These are phyloP conservation scores for Aricia agestis DNA, from an alignment of 1,140 invertebrate species.

Conservation along the genomic window DNA sequence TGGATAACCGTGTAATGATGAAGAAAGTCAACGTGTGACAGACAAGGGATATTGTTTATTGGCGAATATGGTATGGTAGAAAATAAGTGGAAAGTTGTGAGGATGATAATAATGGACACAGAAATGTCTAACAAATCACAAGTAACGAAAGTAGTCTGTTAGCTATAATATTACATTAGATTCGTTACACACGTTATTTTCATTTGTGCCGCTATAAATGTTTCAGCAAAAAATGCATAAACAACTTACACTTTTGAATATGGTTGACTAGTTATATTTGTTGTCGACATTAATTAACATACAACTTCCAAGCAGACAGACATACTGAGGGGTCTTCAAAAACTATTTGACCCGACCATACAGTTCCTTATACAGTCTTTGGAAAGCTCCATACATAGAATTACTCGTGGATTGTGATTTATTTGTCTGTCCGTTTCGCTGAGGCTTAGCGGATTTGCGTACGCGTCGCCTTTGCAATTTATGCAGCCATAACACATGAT, in stretches of 20 bases:
- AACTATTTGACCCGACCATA: not conserved
- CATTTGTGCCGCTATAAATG: too few species aligned
- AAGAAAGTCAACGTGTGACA: not conserved
- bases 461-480: not conserved
- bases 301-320: not conserved
- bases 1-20: not conserved
- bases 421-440: not conserved
- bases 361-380: not conserved
- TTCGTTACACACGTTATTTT: too few species aligned
- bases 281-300: not conserved
- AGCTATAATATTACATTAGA: too few species aligned
- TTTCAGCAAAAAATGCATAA: too few species aligned
- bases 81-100: not conserved
- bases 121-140: not conserved
- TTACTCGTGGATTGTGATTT: not conserved
- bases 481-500: conserved; percentile 1
- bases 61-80: not conserved
- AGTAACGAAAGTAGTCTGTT: too few species aligned
- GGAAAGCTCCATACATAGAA: not conserved
- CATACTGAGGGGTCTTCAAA: not conserved
- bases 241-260: too few species aligned
- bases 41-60: conserved; percentile 1
- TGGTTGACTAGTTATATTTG: too few species aligned
- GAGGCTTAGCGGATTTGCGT: conserved; percentile 1
- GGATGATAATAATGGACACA: not conserved